Evolutionary conservation across 2,113 vertebrate genomes (phyloP).

Genomic region (Erinaceus europaeus): DNA sequence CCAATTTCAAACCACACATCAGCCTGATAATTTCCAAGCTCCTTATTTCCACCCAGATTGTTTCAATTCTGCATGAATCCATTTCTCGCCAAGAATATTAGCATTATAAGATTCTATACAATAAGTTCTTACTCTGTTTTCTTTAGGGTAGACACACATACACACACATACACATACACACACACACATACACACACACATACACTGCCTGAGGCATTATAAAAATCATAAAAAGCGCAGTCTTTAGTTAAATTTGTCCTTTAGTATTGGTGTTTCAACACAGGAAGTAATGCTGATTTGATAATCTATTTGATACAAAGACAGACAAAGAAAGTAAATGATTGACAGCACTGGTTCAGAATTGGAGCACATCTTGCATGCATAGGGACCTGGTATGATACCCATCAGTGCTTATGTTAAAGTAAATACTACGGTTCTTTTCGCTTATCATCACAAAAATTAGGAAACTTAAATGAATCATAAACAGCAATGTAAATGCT

Average conservation of each 20-base stretch:
- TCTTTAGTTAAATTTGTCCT: background rate
- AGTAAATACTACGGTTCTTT: too few relatives aligned
- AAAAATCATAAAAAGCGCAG: background rate
- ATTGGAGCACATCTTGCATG: too few relatives aligned
- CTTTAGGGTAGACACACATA: background rate
- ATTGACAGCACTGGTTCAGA: too few relatives aligned
- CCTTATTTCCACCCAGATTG: background rate
- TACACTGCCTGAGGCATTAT: background rate
- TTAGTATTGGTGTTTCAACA: background rate
- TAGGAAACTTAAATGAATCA: background rate
- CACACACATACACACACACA: background rate
- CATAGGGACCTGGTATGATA: too few relatives aligned
- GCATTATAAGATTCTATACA: background rate
- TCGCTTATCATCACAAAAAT: too few relatives aligned
- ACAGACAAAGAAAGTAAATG: too few relatives aligned
- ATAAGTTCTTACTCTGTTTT: background rate
- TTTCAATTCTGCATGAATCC: background rate
- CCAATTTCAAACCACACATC: background rate
- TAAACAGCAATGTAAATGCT: background rate
- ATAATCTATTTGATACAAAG: background rate
- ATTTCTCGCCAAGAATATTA: background rate
- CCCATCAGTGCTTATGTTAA: too few relatives aligned
- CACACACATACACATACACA: fast-evolving
- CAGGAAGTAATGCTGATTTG: background rate
- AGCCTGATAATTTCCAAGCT: background rate